A percentile compares a stretch with the other conserved stretches of the same genome.
These are phyloP conservation scores for Pelecanus crispus DNA, from an alignment of 2,113 vertebrate species.

Conservation along the genomic window DNA sequence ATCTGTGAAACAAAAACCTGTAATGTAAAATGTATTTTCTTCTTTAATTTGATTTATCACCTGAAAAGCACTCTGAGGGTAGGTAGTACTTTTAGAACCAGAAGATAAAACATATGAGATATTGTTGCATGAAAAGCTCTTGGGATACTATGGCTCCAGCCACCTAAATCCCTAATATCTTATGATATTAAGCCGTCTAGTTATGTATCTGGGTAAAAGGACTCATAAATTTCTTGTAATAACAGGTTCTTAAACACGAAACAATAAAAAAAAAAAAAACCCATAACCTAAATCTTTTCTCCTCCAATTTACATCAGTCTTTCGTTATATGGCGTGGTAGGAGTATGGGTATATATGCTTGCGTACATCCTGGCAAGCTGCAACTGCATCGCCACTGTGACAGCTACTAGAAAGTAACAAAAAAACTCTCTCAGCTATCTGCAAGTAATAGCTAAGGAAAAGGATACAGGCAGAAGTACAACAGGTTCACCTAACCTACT, in stretches of 20 bases:
- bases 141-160: not conserved
- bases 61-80: not conserved
- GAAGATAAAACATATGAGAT: not conserved
- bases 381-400: not conserved
- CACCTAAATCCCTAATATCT: not conserved
- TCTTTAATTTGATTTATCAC: not conserved
- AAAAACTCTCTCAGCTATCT: not conserved
- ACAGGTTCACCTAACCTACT: not conserved
- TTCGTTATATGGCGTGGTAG: rapidly evolving
- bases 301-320: not conserved
- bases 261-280: rapidly evolving
- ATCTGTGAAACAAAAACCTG: not conserved
- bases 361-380: not conserved
- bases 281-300: not conserved
- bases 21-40: not conserved
- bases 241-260: not conserved
- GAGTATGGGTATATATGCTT: not conserved
- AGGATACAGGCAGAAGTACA: not conserved
- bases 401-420: not conserved
- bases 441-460: not conserved
- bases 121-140: not conserved
- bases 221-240: not conserved
- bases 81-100: not conserved
- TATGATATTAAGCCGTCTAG: not conserved
- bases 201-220: not conserved